Evolutionary conservation across 2,888 invertebrate species (phyloP), one percentile per base, ranked within the genome.

Genomic region (Coelogynopora nodosa): DNA sequence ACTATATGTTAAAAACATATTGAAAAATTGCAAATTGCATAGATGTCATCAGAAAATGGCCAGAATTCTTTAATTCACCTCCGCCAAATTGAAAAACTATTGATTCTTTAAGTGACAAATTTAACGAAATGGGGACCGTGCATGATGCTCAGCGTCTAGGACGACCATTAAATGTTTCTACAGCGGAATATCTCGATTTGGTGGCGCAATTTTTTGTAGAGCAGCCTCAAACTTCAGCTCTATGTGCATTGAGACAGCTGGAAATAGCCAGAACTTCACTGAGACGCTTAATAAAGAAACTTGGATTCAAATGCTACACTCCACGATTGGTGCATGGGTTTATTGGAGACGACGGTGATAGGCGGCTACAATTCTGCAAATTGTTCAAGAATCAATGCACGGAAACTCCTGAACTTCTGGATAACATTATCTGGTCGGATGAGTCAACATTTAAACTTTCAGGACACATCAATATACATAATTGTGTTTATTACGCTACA

Each of bases 101-200:
- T 49, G 5, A 13, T 49, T 5, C 49, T 49, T 49, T 49, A 49
- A 5, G 18, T 49, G 49, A 49, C 18, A 49, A 49, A 85, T 30
- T 49, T 49, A 49, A 13, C 49, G 18, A 49, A 13, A 49, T 18
- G 5, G 49, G 49, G 49, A 13, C 49, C 23, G 29, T 18, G 10
- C 89, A 74, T 82, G 27, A 82, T 82, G 82, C 31, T 23, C 30
- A 26, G 18, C 23, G 82, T 5, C 28, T 30, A 82, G 82, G 82
- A 18, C 13, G 29, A 26, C 82, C 10, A 82, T 5, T 29, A 82
- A 29, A 1, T 82, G 5, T 82, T 31, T 5, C 2, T 82, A 82
- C 82, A 31, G 30, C 2, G 2, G 82, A 29, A 31, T 27, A 82
- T 31, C 82, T 2, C 10, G 30, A 82, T n/a, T 31, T 82, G 23